These are phyloP conservation scores for Neoseiulus cucumeris DNA, from an alignment of 1,140 invertebrate species.

Conservation along the genomic window DNA sequence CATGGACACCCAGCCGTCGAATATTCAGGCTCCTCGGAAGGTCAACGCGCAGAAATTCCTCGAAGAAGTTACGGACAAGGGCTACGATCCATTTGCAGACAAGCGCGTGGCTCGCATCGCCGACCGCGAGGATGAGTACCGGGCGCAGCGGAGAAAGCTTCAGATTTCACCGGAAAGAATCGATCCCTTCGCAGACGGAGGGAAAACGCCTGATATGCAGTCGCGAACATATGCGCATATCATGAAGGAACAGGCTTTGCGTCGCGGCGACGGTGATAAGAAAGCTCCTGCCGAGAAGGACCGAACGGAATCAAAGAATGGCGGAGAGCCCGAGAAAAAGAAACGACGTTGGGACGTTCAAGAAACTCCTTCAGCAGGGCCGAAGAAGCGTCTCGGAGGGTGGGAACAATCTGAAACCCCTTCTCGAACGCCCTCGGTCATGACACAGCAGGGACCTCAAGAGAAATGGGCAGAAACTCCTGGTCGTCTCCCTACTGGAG, in stretches of 20 bases:
- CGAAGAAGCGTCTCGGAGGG: neutral
- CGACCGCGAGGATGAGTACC: slow-evolving; percentile 89
- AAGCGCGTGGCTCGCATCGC: slow-evolving; percentile 61
- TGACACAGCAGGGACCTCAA: neutral
- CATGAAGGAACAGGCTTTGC: slow-evolving; percentile 78
- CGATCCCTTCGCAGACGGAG: slow-evolving; percentile 95
- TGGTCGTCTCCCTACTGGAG: slow-evolving; percentile 48
- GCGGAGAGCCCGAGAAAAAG: neutral
- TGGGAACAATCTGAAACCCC: slow-evolving; percentile 1
- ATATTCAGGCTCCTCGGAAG: slow-evolving; percentile 39
- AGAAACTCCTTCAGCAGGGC: neutral
- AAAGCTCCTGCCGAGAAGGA: slow-evolving; percentile 21
- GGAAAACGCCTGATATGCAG: slow-evolving; percentile 87
- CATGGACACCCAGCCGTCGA: neutral
- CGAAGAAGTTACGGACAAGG: slow-evolving; percentile 33
- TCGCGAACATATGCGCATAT: slow-evolving; percentile 88
- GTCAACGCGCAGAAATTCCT: slow-evolving; percentile 26
- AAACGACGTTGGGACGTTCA: neutral
- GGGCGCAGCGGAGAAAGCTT: slow-evolving; percentile 58
- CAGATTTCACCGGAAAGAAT: slow-evolving; percentile 87
- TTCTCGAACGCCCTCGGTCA: neutral
- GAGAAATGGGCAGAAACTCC: slow-evolving; percentile 88
- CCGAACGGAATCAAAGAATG: neutral
- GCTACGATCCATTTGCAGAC: slow-evolving; percentile 91
- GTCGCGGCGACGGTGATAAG: slow-evolving; percentile 58